Evolutionary conservation across 2,888 invertebrate species (phyloP).

Genomic region (Latrodectus elegans): DNA sequence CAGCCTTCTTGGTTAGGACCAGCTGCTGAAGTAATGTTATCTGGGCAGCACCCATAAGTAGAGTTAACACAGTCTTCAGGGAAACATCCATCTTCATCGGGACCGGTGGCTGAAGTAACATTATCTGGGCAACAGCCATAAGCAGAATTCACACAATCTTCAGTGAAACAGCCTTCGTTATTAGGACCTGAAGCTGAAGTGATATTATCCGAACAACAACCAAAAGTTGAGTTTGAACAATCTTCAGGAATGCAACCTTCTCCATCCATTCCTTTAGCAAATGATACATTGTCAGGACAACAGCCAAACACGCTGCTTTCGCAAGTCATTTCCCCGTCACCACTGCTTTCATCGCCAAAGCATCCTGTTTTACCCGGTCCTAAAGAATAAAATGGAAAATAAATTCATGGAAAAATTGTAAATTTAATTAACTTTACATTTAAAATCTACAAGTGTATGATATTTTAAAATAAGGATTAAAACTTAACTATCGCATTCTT

Average conservation of each 20-base stretch:
- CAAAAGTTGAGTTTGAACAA: slow-evolving; percentile 73
- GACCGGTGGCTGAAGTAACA: slow-evolving; percentile 84
- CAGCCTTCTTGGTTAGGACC: slow-evolving; percentile 72
- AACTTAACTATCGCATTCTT: no score
- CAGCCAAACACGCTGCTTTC: slow-evolving; percentile 78
- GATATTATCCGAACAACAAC: slow-evolving; percentile 81
- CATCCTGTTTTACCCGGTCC: slow-evolving; percentile 46
- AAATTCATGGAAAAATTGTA: no score
- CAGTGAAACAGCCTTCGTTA: slow-evolving; percentile 29
- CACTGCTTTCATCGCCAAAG: slow-evolving; percentile 49
- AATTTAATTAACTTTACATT: no score
- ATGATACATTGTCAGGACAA: slow-evolving; percentile 74
- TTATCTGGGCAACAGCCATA: slow-evolving; percentile 81
- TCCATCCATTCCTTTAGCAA: slow-evolving; percentile 63
- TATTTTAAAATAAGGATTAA: no score
- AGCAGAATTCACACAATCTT: slow-evolving; percentile 19
- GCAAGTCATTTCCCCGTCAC: slow-evolving; percentile 68
- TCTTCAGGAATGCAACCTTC: slow-evolving; percentile 76
- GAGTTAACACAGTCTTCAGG: slow-evolving; percentile 69
- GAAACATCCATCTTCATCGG: slow-evolving; percentile 37
- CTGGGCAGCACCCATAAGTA: slow-evolving; percentile 86
- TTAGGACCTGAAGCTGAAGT: slow-evolving; percentile 83
- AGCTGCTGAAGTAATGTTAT: slow-evolving; percentile 78
- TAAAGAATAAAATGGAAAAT: background rate
- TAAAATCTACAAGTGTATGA: no score